These are phyloP conservation scores for Rutilus rutilus DNA, from an alignment of 2,113 vertebrate genomes.

Conservation along the genomic window DNA sequence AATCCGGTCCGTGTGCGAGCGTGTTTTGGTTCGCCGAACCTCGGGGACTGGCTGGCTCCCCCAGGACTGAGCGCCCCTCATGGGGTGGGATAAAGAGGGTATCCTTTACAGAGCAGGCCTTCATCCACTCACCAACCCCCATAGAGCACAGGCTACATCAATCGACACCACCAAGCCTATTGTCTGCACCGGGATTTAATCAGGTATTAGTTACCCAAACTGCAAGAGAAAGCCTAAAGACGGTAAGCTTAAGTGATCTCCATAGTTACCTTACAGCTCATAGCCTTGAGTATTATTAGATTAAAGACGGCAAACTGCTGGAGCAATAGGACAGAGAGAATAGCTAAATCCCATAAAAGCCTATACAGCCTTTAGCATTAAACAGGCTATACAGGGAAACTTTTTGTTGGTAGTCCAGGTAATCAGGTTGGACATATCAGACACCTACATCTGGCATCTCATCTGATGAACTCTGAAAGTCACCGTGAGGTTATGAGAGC, in stretches of 20 bases:
- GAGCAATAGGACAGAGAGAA: slow-evolving; percentile 40
- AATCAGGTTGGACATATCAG: slow-evolving; percentile 26
- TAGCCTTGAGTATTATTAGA: slow-evolving; percentile 50
- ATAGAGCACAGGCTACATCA: slow-evolving; percentile 89
- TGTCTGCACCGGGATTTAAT: slow-evolving; percentile 89
- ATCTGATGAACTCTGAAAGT: slow-evolving; percentile 34
- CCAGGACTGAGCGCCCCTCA: slow-evolving; percentile 89
- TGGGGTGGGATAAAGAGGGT: slow-evolving; percentile 91
- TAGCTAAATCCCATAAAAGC: slow-evolving; percentile 38
- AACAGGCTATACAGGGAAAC: slow-evolving; percentile 20
- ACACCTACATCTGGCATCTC: slow-evolving; percentile 42
- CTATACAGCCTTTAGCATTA: slow-evolving; percentile 37
- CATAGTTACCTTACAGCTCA: slow-evolving; percentile 56
- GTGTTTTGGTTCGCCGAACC: slow-evolving; percentile 80
- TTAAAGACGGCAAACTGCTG: slow-evolving; percentile 46
- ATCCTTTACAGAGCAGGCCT: slow-evolving; percentile 98
- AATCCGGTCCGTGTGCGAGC: slow-evolving; percentile 63
- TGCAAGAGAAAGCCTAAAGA: slow-evolving; percentile 70
- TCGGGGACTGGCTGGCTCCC: slow-evolving; percentile 86
- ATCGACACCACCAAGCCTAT: slow-evolving; percentile 87
- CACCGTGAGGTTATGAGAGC: not conserved
- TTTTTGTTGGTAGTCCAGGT: slow-evolving; percentile 40
- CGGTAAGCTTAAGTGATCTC: slow-evolving; percentile 54
- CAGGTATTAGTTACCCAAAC: slow-evolving; percentile 89
- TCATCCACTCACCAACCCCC: slow-evolving; percentile 83